Base-by-base conservation (phyloP, 1,140 invertebrate genomes). In the Drosophila novamexicana region DNA sequence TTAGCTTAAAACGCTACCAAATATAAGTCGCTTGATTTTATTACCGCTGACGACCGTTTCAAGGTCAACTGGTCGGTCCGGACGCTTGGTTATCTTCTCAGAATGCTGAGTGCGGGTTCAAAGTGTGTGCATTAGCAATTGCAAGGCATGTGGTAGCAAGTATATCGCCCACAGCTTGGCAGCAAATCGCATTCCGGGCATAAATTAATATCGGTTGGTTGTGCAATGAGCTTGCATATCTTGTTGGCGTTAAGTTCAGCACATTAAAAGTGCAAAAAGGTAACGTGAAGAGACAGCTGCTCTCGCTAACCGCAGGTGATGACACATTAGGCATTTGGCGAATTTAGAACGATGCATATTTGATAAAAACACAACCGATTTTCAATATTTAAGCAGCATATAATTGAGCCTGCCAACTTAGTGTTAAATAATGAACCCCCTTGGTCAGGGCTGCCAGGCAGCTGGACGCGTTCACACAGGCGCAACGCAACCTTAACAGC, bases 371-470 rank as follows among this genome's bases (percentile, higher is more conserved):
- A 45, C 53, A 53, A 66, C 45, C 37, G 47, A 67, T 37, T 59
- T 59, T 67, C 70, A 73, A 73, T 73, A 59, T 59, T 73, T 73
- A 34, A 73, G 22, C 49, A 50, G 39, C 2, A 18, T 18, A n/a
- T 59, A 73, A 58, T 73, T 67, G 39, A 47, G 39, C 6, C 29
- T 16, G 29, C n/a, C 45, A 14, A 14, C 8, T 45, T 34, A 44
- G 52, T 49, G 42, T 74, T 69, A 62, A 69, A 69, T 69, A 57
- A 69, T 69, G 12, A 56, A 56, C 22, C 36, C 56, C 49, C 6
- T 29, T 47, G 40, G 37, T 36, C 42, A 56, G 71, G 52, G 44
- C 71, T 62, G 52, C 10, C 42, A 40, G 50, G 16, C 69, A 72
- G 36, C 52, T 74, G 71, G 29, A n/a, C 14, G 36, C 16, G 37